phyloP scores from a whole-genome alignment of 2,113 vertebrate genomes.

The Oxyruncus cristatus region DNA sequence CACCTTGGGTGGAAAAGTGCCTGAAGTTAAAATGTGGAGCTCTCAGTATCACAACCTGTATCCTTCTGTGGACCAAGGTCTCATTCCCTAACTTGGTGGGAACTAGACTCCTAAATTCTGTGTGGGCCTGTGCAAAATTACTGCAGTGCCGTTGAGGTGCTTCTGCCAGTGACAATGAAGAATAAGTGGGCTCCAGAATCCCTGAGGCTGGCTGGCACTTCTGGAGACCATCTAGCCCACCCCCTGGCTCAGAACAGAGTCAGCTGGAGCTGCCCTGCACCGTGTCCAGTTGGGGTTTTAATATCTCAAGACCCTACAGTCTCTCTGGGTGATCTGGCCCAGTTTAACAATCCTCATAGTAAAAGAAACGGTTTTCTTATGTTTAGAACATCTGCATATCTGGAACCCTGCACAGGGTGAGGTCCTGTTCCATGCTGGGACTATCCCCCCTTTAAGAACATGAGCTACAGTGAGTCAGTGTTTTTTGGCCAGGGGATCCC shows the following conservation, averaged over 20 bases:
- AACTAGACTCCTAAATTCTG: background rate
- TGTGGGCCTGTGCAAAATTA: background rate
- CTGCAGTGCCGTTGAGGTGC: background rate
- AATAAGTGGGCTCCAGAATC: background rate
- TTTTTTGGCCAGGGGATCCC: background rate
- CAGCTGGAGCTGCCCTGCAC: background rate
- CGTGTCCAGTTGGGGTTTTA: accelerated
- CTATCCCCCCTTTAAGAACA: background rate
- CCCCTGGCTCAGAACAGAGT: background rate
- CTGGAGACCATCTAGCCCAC: background rate
- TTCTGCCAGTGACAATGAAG: background rate
- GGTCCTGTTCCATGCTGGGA: background rate
- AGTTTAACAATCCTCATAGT: background rate
- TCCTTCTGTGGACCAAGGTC: background rate
- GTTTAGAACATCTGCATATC: background rate
- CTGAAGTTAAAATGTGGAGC: background rate
- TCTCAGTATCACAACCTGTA: background rate
- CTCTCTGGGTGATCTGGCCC: background rate
- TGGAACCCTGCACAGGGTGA: background rate
- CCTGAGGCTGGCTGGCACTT: background rate
- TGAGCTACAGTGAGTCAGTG: background rate
- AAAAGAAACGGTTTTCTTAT: background rate
- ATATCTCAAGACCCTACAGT: background rate
- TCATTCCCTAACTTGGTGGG: background rate
- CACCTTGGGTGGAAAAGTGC: background rate